Percentiles rank a stretch among this genome's conserved stretches.
These are phyloP conservation scores for Aphidius gifuensis DNA, from an alignment of 1,140 invertebrate genomes.

Conservation along the genomic window DNA sequence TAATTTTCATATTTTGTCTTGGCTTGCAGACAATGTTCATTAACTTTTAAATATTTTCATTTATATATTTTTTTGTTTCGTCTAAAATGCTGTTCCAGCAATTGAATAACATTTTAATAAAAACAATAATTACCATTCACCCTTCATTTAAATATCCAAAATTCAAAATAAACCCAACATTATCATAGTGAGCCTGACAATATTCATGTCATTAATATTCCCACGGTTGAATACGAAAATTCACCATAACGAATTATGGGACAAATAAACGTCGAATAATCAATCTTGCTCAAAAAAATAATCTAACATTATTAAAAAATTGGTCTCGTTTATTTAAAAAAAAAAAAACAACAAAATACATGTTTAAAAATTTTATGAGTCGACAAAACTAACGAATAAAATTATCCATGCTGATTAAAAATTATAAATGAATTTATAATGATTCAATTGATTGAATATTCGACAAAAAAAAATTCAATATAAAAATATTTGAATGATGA, in stretches of 20 bases:
- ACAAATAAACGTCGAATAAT: slow-evolving; percentile 39
- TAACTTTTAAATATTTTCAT: too few relatives aligned
- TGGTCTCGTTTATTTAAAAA: slow-evolving; percentile 2
- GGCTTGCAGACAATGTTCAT: too few relatives aligned
- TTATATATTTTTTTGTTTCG: too few relatives aligned
- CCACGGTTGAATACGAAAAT: slow-evolving; percentile 30
- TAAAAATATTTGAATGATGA: neutral
- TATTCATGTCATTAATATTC: slow-evolving; percentile 18
- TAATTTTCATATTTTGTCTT: too few relatives aligned
- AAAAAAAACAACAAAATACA: neutral
- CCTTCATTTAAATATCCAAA: too few relatives aligned
- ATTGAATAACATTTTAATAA: too few relatives aligned
- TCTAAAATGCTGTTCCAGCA: too few relatives aligned
- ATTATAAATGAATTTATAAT: slow-evolving; percentile 9
- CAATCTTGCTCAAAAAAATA: slow-evolving; percentile 39
- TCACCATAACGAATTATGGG: slow-evolving; percentile 48
- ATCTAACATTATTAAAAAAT: slow-evolving; percentile 32
- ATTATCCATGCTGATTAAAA: neutral
- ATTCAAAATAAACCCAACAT: too few relatives aligned
- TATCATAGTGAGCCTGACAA: too few relatives aligned
- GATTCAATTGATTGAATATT: neutral
- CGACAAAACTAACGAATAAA: slow-evolving; percentile 8
- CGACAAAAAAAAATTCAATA: neutral
- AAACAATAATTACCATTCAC: too few relatives aligned
- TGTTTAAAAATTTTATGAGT: neutral